Percentiles rank a stretch among this genome's conserved stretches.
phyloP scores from a whole-genome alignment of 2,888 invertebrate species.

The Syrphus vitripennis region DNA sequence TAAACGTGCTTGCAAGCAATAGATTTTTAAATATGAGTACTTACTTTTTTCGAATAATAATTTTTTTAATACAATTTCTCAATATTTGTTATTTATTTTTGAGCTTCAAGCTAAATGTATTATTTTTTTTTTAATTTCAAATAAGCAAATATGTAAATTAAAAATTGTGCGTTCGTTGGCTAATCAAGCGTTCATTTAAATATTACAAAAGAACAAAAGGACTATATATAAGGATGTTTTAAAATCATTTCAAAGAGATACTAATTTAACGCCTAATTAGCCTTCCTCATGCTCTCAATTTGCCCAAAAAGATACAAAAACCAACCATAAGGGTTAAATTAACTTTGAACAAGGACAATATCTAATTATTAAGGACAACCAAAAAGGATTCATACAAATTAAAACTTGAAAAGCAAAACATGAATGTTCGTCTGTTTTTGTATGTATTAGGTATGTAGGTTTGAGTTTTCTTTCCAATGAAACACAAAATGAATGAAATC shows the following conservation, averaged over 20 bases:
- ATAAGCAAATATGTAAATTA: not conserved
- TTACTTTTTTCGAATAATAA: not conserved
- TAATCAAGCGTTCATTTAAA: slow-evolving; percentile 11
- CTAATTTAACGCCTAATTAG: slow-evolving; percentile 37
- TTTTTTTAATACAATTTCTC: not conserved
- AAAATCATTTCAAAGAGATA: not conserved
- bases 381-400: slow-evolving; percentile 3
- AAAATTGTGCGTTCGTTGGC: not conserved
- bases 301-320: not conserved
- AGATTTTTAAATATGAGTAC: not conserved
- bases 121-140: no score
- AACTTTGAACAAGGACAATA: slow-evolving; percentile 21
- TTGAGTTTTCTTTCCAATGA: not conserved
- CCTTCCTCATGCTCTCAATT: not conserved
- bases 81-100: not conserved
- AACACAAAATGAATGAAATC: not conserved
- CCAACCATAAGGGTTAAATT: slow-evolving; percentile 29
- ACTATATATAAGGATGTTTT: not conserved
- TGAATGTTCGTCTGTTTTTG: not conserved
- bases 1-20: not conserved
- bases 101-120: no score
- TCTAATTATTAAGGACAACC: slow-evolving; percentile 1
- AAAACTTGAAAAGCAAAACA: not conserved
- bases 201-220: not conserved
- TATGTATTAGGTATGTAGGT: not conserved